These are phyloP conservation scores for Clarias fuscus DNA, from an alignment of 2,797 vertebrate species.

Conservation along the genomic window DNA sequence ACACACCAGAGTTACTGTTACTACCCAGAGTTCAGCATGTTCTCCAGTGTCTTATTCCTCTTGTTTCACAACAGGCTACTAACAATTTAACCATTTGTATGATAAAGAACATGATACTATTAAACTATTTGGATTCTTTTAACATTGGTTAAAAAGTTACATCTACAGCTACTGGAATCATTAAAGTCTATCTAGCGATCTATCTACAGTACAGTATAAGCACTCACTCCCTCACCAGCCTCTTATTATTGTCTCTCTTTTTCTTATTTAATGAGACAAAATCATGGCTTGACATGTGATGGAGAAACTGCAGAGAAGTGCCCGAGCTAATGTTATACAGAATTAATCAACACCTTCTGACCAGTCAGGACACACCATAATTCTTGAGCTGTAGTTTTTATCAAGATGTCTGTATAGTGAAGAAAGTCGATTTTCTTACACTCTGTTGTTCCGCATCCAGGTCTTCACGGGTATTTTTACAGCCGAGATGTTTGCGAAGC, in stretches of 20 bases:
- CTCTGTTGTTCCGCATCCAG: slow-evolving; percentile 65
- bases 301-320: not conserved
- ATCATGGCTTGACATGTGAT: not conserved
- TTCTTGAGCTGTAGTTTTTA: slow-evolving; percentile 5
- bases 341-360: not conserved
- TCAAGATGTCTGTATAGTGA: slow-evolving; percentile 24
- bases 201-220: not conserved
- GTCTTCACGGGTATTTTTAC: slow-evolving; percentile 99
- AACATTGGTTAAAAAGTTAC: not conserved
- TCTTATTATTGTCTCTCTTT: not conserved
- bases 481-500: slow-evolving; percentile 97
- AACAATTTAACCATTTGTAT: not conserved
- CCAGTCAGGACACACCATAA: no score
- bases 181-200: no score
- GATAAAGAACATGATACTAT: not conserved
- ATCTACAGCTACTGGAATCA: no score
- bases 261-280: not conserved
- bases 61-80: not conserved
- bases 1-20: not conserved
- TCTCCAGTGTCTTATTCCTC: not conserved
- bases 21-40: not conserved
- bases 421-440: slow-evolving; percentile 17
- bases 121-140: not conserved
- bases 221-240: not conserved
- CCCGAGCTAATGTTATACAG: not conserved